Base-by-base conservation (phyloP, 2,888 invertebrate genomes). In the Actias luna region DNA sequence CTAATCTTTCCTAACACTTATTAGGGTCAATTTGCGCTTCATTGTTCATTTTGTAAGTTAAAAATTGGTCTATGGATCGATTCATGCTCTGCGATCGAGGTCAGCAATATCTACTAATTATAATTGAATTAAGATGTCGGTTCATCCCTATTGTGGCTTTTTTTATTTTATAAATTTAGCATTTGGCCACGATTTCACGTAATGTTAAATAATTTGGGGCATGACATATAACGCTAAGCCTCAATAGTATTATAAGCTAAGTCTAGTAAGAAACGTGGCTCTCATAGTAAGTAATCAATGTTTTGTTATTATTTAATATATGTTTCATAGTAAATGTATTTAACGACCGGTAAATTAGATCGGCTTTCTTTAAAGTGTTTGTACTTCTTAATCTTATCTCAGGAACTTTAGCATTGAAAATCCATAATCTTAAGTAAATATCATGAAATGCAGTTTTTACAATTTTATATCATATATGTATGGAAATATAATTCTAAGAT, bases 1-100 rank as follows among this genome's bases (percentile, higher is more conserved):
- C 91, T 90, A 89, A 91, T 90, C 90, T 85, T 81, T 77, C 77
- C 79, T 87, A 87, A 87, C 82, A 79, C 84, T 82, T 85, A 86
- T 87, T 86, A 87, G 80, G 82, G 70, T 78, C 82, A 76, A 76
- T 83, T 77, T 80, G 79, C 78, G 79, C 77, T 73, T 77, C 78
- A 81, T 78, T 74, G 74, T 74, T 59, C 59, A 59, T 63, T 55
- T 52, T 29, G 42, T 52, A 50, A 63, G 35, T 27, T 36, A 35
- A 29, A 33, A 33, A 58, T 36, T 57, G 8, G 5, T 46, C 10
- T 50, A 25, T 8, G 10, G 10, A n/a, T 50, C 25, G 10, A 8
- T 10, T 25, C 12, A 12, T 25, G 22, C 46, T 25, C 12, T 10
- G 16, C 14, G 1, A 39, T 39, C 16, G 3, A 16, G 16, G 10